These are phyloP conservation scores for Pocillopora verrucosa DNA, from an alignment of 64 coral and sea anemone genomes.

Conservation along the genomic window DNA sequence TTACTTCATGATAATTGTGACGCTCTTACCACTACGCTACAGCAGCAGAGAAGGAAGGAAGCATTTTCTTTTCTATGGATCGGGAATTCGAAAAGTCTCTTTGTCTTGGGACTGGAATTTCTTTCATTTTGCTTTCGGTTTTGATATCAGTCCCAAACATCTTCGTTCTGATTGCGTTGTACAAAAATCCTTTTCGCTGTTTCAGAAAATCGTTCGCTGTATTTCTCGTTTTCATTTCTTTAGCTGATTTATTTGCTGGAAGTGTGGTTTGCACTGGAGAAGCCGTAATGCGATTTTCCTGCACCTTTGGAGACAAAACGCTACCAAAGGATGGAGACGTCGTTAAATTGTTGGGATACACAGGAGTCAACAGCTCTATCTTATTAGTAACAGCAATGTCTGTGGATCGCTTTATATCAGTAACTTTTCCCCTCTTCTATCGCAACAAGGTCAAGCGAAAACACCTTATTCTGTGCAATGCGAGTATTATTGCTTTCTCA, in stretches of 20 bases:
- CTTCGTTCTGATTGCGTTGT: neutral
- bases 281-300: neutral
- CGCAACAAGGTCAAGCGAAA: neutral
- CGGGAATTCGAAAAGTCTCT: neutral
- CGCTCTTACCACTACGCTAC: too few species aligned
- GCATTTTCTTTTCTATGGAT: neutral
- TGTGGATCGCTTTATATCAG: slow-evolving; percentile 1
- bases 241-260: neutral
- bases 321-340: slow-evolving; percentile 15
- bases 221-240: neutral
- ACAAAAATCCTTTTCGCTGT: slow-evolving; percentile 2
- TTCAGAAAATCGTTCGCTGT: neutral
- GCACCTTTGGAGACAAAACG: neutral
- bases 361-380: slow-evolving; percentile 9
- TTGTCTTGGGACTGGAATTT: slow-evolving; percentile 6
- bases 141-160: neutral
- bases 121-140: neutral
- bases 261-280: neutral
- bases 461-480: neutral
- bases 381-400: neutral
- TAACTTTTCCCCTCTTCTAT: slow-evolving; percentile 3
- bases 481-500: neutral
- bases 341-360: neutral
- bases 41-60: too few species aligned
- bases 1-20: too few species aligned